Percentiles rank a stretch among this genome's conserved stretches.
Evolutionary conservation across 1,140 invertebrate genomes (phyloP).

Genomic region (Pogonognathellus flavescens): DNA sequence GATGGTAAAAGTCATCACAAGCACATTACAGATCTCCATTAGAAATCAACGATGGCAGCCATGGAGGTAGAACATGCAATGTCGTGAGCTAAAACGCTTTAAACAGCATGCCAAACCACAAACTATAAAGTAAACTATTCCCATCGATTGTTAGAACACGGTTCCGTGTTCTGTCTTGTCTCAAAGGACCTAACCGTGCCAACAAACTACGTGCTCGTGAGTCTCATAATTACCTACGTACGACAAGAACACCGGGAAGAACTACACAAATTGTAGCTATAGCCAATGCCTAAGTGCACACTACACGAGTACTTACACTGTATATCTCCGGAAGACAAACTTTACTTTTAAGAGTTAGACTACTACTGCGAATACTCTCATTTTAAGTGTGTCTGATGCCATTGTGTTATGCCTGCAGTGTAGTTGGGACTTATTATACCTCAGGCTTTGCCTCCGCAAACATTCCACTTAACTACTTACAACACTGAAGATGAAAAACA

Average conservation of each 20-base stretch:
- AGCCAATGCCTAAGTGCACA: no score
- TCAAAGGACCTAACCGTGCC: not conserved
- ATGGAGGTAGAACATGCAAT: constrained; percentile 17
- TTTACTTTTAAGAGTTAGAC: no score
- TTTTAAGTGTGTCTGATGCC: no score
- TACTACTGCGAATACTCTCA: no score
- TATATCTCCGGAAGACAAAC: no score
- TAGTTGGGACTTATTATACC: no score
- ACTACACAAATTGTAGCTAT: no score
- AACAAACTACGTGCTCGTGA: constrained; percentile 27
- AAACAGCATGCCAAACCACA: constrained; percentile 44
- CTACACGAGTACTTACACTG: no score
- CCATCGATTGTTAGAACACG: constrained; percentile 37
- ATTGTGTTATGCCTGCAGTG: no score
- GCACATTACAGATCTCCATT: constrained; percentile 10
- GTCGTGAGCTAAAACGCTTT: constrained; percentile 32
- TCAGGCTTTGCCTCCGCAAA: no score
- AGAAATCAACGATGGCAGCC: constrained; percentile 22
- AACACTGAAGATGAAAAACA: no score
- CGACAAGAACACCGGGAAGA: not conserved
- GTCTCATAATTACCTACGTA: not conserved
- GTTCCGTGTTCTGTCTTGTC: constrained; percentile 18
- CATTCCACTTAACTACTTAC: no score
- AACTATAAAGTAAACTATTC: constrained; percentile 24
- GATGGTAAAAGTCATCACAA: constrained; percentile 8